Evolutionary conservation across 1,140 invertebrate genomes (phyloP), one percentile per base, ranked within the genome.

Genomic region (Aphidius gifuensis): DNA sequence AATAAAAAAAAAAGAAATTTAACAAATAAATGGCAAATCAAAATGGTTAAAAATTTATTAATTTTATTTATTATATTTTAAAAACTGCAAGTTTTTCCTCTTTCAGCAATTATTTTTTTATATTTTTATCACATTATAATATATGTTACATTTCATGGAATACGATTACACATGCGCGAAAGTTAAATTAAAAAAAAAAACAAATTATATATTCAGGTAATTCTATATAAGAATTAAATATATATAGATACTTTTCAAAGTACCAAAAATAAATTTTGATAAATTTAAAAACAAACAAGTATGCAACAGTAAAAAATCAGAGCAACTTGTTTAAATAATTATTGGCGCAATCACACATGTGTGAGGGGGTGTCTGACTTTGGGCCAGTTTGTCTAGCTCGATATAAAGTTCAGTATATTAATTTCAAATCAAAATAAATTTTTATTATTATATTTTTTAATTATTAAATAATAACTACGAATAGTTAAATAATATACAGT

Each of bases 51-150:
- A 55, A 42, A 58, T 32, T 42, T 23, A 43, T 61, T 56, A 55
- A 45, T 42, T 43, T 56, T 62, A 32, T 51, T 40, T 45, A 1
- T 6, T 47, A 32, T 60, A 40, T 49, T 48, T 60, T 53, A 7
- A 8, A 38, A 5, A 60, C 50, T 60, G 21, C 4, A 8, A 3
- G 0, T 11, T 45, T 60, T 60, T 60, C 32, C 42, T 60, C 45
- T 5, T 44, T 51, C 46, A 32, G 23, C 23, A 68, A 69, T 71
- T 71, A 73, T 66, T 32, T 32, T 2, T 32, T 32, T 32, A 32
- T 32, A 32, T 32, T 71, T 75, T 66, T 76, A 76, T 76, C 74
- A 76, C 74, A 76, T 74, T 75, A 76, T 66, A 74, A 66, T 65
- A 62, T 62, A 55, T 56, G n/a, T 38, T 45, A 71, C 61, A 70